A percentile compares a stretch with the other conserved stretches of the same genome.
Evolutionary conservation across 2,113 vertebrate genomes (phyloP).

Genomic region (Brachyhypopomus occidentalis): DNA sequence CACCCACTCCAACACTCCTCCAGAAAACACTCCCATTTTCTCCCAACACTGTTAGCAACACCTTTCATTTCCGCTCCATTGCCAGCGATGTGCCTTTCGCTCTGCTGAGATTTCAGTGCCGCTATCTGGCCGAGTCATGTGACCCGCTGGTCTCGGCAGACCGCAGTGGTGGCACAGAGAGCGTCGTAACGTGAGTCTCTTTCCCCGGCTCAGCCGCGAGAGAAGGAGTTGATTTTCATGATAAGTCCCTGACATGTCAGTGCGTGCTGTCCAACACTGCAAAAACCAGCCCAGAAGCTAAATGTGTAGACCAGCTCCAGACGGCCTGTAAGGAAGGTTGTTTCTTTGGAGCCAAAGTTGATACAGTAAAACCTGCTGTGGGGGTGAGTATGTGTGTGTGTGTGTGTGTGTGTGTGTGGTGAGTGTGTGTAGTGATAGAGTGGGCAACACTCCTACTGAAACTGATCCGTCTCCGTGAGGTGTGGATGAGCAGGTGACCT

Average conservation of each 20-base stretch:
- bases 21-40: constrained; percentile 5
- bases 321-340: not conserved
- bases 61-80: constrained; percentile 40
- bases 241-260: not conserved
- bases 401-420: constrained; percentile 17
- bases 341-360: not conserved
- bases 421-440: constrained; percentile 1
- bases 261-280: not conserved
- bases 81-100: not conserved
- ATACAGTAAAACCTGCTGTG: too few species aligned
- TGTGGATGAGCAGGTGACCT: constrained; percentile 45
- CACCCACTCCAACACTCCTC: constrained; percentile 1
- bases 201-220: not conserved
- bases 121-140: not conserved
- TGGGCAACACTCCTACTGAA: constrained; percentile 17
- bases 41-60: not conserved
- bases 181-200: not conserved
- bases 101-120: not conserved
- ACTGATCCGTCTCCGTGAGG: constrained; percentile 45
- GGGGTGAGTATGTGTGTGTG: too few species aligned
- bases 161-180: too few species aligned
- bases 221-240: constrained; percentile 6
- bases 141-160: not conserved
- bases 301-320: not conserved
- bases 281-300: not conserved